phyloP scores from a whole-genome alignment of 2,888 invertebrate species.

The Eupelmus urozonus region DNA sequence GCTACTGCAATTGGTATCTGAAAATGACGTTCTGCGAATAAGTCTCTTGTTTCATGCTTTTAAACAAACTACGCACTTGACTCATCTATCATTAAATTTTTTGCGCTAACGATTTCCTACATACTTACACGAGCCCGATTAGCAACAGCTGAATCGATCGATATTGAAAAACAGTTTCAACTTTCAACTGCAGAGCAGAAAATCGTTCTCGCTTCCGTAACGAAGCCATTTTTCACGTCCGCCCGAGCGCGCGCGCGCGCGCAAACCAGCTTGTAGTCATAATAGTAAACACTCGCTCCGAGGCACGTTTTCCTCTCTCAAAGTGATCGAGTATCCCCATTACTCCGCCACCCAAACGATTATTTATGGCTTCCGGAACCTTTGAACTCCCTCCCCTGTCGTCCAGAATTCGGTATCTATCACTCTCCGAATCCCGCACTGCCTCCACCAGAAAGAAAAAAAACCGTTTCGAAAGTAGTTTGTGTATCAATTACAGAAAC shows the following conservation, averaged over 20 bases:
- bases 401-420: conserved; percentile 24
- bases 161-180: not conserved
- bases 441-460: too few species aligned
- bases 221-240: conserved; percentile 6
- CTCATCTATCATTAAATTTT: too few species aligned
- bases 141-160: too few species aligned
- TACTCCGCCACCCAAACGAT: conserved; percentile 13
- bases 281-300: conserved; percentile 37
- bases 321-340: conserved; percentile 44
- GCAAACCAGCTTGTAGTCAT: conserved; percentile 42
- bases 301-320: conserved; percentile 10
- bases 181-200: too few species aligned
- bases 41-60: not conserved
- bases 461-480: conserved; percentile 10
- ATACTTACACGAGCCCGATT: too few species aligned
- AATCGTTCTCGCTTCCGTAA: not conserved
- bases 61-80: not conserved
- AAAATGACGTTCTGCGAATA: not conserved
- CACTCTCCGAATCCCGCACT: not conserved
- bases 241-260: not conserved
- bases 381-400: conserved; percentile 35
- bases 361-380: conserved; percentile 51
- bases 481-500: conserved; percentile 45
- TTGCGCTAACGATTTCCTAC: too few species aligned
- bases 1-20: too few species aligned